phyloP scores from a whole-genome alignment of 2,797 vertebrate genomes.

The Sphenopsis melanotis region DNA sequence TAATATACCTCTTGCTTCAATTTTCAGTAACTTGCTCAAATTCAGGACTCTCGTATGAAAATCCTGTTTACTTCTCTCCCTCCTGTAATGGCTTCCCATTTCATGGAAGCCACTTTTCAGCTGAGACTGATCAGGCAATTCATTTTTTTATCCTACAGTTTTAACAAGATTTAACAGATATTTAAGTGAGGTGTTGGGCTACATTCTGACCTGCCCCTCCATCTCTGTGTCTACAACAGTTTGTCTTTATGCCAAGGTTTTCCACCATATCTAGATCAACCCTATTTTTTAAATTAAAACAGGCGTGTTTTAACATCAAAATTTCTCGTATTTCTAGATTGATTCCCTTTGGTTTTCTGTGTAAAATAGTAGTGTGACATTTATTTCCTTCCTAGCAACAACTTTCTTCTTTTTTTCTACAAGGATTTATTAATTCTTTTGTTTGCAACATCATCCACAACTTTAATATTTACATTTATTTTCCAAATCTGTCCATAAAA shows the following conservation, averaged over 20 bases:
- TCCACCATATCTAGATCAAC: not conserved
- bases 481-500: not conserved
- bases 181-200: not conserved
- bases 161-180: not conserved
- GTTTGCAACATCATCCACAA: not conserved
- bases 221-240: accelerated
- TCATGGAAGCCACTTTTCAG: not conserved
- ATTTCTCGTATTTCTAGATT: not conserved
- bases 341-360: not conserved
- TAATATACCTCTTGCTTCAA: not conserved
- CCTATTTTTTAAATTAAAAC: not conserved
- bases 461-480: not conserved
- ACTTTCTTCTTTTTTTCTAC: not conserved
- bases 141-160: not conserved
- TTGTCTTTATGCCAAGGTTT: not conserved
- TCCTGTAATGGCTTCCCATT: not conserved
- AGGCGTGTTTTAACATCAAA: not conserved
- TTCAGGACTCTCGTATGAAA: not conserved
- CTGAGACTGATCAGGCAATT: not conserved
- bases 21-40: not conserved
- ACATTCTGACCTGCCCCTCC: not conserved
- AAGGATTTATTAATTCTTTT: not conserved
- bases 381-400: not conserved
- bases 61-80: not conserved
- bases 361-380: not conserved